phyloP scores from a whole-genome alignment of 2,797 vertebrate species.

The Pantherophis vulpinus region DNA sequence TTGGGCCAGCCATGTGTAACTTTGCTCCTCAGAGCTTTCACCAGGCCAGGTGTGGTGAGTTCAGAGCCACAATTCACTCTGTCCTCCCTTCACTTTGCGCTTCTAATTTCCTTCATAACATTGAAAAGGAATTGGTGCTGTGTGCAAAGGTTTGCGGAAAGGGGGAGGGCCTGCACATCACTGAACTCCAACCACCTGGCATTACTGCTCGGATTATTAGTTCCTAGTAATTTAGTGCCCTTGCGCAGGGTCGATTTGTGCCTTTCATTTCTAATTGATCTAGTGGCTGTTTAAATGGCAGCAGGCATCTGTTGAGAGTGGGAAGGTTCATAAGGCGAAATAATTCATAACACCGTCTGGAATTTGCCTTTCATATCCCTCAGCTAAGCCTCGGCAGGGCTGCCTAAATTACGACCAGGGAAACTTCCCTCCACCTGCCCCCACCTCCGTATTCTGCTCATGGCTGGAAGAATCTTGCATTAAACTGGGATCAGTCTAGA shows the following conservation, averaged over 20 bases:
- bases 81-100: conserved; percentile 10
- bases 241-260: conserved; percentile 67
- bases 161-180: not conserved
- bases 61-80: conserved; percentile 35
- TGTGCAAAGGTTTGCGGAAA: conserved; percentile 44
- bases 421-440: conserved; percentile 61
- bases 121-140: conserved; percentile 32
- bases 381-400: conserved; percentile 77
- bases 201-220: conserved; percentile 71
- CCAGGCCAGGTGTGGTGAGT: conserved; percentile 29
- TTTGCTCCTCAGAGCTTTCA: conserved; percentile 30
- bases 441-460: conserved; percentile 74
- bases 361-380: conserved; percentile 81
- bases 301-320: conserved; percentile 67
- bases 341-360: conserved; percentile 73
- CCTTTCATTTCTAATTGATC: conserved; percentile 71
- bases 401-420: conserved; percentile 75
- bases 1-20: not conserved
- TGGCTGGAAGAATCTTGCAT: conserved; percentile 85
- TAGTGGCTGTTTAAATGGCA: conserved; percentile 72
- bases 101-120: conserved; percentile 23
- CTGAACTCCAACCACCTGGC: conserved; percentile 66
- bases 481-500: conserved; percentile 98
- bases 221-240: conserved; percentile 74
- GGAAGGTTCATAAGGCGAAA: conserved; percentile 69